Conservation (phyloP, 2,888 invertebrate genomes). For the Ornithoptera priamus region DNA sequence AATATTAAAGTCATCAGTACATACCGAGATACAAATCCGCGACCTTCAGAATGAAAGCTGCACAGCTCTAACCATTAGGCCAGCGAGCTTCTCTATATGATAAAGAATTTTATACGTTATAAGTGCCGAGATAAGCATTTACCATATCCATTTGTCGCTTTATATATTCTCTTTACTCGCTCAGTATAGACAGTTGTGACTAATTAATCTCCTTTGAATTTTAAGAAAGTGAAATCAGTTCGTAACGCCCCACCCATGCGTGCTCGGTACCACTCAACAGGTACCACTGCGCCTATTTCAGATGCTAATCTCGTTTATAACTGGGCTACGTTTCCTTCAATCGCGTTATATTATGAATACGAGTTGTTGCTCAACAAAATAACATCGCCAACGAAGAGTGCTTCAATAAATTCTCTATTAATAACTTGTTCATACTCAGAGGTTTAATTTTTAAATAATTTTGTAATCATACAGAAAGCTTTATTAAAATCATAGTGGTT, state of each 20-base stretch:
- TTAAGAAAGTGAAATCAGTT: constrained; percentile 43
- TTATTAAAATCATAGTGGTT: too few relatives aligned
- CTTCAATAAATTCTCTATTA: constrained; percentile 4
- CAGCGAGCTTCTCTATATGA: too few relatives aligned
- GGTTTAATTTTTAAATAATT: neutral
- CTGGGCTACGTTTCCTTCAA: constrained; percentile 59
- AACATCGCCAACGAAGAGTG: constrained; percentile 37
- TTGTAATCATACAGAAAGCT: neutral
- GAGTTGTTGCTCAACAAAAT: constrained; percentile 47
- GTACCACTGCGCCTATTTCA: constrained; percentile 55
- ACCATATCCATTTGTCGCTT: neutral
- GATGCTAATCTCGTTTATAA: constrained; percentile 64
- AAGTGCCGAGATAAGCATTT: neutral
- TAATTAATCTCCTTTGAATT: constrained; percentile 46
- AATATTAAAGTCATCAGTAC: too few relatives aligned
- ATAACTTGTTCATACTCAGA: neutral
- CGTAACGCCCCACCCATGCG: constrained; percentile 34
- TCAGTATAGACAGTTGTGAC: constrained; percentile 36
- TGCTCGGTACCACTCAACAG: constrained; percentile 38
- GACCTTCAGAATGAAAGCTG: too few relatives aligned
- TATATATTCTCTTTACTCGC: neutral
- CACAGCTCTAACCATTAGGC: too few relatives aligned
- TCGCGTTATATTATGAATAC: constrained; percentile 35
- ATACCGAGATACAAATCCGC: too few relatives aligned
- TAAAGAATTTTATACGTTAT: neutral